Evolutionary conservation across 1,140 invertebrate genomes (phyloP).

Genomic region (Scaptomyza pallida): DNA sequence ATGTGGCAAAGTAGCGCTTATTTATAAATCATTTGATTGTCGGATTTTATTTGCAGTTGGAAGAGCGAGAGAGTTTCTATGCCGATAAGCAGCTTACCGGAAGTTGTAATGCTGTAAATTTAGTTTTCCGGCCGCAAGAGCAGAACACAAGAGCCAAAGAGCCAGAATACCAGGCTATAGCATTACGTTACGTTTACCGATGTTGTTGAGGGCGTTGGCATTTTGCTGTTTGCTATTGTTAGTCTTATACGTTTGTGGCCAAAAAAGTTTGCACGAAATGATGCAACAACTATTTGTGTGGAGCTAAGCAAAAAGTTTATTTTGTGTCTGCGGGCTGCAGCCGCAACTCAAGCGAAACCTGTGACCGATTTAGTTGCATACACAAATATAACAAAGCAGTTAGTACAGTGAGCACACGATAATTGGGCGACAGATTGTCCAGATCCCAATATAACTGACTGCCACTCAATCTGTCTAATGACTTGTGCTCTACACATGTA

Average conservation of each 20-base stretch:
- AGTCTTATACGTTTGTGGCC: constrained; percentile 53
- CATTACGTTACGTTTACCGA: not conserved
- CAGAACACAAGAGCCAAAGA: constrained; percentile 39
- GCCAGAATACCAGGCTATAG: not conserved
- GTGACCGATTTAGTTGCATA: constrained; percentile 66
- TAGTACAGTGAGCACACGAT: constrained; percentile 15
- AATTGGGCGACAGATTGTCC: constrained; percentile 61
- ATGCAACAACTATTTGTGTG: constrained; percentile 57
- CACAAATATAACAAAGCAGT: constrained; percentile 11
- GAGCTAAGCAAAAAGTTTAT: constrained; percentile 78
- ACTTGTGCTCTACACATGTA: constrained; percentile 78
- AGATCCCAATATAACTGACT: constrained; percentile 15
- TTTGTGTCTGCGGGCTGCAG: constrained; percentile 34
- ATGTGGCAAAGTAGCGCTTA: constrained; percentile 60
- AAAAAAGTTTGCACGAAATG: constrained; percentile 56
- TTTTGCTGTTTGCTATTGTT: constrained; percentile 11
- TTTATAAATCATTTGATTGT: constrained; percentile 82
- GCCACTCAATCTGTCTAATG: constrained; percentile 55
- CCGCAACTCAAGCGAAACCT: constrained; percentile 73
- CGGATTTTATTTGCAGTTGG: constrained; percentile 73
- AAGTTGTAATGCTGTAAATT: constrained; percentile 83
- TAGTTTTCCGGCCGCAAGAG: constrained; percentile 79
- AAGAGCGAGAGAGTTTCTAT: constrained; percentile 71
- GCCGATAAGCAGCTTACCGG: constrained; percentile 81
- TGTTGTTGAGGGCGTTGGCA: not conserved